Conservation (phyloP, 2,888 invertebrate species). For the Megamerina dolium region DNA sequence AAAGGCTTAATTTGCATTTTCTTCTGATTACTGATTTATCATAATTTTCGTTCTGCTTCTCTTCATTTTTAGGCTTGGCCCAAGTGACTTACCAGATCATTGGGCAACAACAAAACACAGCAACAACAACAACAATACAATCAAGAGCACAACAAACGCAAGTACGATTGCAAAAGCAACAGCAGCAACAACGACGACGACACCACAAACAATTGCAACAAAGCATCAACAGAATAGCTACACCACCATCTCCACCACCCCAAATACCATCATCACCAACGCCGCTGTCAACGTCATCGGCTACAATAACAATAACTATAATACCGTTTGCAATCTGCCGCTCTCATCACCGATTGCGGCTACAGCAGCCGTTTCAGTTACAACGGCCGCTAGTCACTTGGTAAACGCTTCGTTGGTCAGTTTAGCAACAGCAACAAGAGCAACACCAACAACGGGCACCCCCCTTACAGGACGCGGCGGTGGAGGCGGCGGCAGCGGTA, state of each 20-base stretch:
- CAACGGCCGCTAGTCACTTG: slow-evolving; percentile 27
- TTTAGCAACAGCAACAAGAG: slow-evolving; percentile 28
- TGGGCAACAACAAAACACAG: slow-evolving; percentile 36
- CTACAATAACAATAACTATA: slow-evolving; percentile 15
- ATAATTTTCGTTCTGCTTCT: no score
- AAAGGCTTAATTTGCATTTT: no score
- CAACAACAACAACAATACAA: slow-evolving; percentile 12
- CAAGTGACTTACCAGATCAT: slow-evolving; percentile 71
- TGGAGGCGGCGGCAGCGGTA: slow-evolving; percentile 17
- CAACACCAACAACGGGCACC: slow-evolving; percentile 22
- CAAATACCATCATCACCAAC: slow-evolving; percentile 2
- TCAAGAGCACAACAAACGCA: slow-evolving; percentile 1
- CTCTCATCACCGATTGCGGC: slow-evolving; percentile 49
- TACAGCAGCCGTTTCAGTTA: slow-evolving; percentile 45
- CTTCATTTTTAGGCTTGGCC: slow-evolving; percentile 77
- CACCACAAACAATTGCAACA: slow-evolving; percentile 17
- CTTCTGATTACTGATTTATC: no score
- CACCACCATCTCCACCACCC: no score
- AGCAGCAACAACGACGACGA: slow-evolving; percentile 20
- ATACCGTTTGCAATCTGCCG: slow-evolving; percentile 52
- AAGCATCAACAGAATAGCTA: slow-evolving; percentile 17
- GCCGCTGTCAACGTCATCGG: slow-evolving; percentile 5
- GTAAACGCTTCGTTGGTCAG: slow-evolving; percentile 28
- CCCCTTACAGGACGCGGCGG: slow-evolving; percentile 15
- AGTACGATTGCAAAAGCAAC: slow-evolving; percentile 11